A percentile compares a stretch with the other conserved stretches of the same genome.
Evolutionary conservation across 2,888 invertebrate genomes (phyloP).

Genomic region (Bombylius discolor): DNA sequence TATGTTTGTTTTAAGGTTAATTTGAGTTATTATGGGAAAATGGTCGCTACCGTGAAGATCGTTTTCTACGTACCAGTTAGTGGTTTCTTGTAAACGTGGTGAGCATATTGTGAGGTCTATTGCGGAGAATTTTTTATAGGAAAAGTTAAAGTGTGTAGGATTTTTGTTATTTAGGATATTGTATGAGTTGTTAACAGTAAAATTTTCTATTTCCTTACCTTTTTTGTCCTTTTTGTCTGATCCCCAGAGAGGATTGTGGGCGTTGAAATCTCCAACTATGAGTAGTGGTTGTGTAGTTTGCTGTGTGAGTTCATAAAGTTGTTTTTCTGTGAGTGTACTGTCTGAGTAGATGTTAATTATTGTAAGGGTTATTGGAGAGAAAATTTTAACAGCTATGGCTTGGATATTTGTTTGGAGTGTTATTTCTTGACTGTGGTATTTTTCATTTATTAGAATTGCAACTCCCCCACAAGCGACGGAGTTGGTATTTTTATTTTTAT

Average conservation of each 20-base stretch:
- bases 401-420: background rate
- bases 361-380: background rate
- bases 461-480: background rate
- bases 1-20: background rate
- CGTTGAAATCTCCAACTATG: background rate
- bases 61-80: slow-evolving; percentile 1
- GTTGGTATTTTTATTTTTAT: background rate
- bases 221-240: background rate
- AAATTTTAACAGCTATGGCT: slow-evolving; percentile 2
- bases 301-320: background rate
- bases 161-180: slow-evolving; percentile 2
- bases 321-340: background rate
- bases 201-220: background rate
- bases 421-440: background rate
- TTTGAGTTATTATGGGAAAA: background rate
- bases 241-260: background rate
- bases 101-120: background rate
- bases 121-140: background rate
- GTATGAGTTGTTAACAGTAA: background rate
- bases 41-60: slow-evolving; percentile 5
- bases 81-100: background rate
- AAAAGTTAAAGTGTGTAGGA: background rate
- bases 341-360: background rate
- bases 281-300: background rate
- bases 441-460: background rate